Base-by-base conservation (phyloP, 2,113 vertebrate species). In the Microtus oregoni region DNA sequence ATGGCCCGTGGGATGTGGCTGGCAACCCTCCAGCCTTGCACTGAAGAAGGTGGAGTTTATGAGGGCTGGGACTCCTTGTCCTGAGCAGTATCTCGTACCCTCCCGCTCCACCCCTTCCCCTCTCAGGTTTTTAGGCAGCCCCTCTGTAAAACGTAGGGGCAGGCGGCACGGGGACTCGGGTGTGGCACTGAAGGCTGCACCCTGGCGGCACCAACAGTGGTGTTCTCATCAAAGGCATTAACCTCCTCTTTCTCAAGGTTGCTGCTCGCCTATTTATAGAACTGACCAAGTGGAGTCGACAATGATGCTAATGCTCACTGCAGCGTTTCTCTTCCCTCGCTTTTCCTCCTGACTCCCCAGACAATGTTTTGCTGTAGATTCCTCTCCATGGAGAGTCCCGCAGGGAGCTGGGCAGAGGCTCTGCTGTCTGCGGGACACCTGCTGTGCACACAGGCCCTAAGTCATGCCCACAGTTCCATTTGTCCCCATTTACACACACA, bases 231-330 rank as follows among this genome's bases (percentile, higher is more conserved):
- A 87, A 67, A 92, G 95, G 68, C 96, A n/a, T 85, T 94, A 52
- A 92, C 94, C 87, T 96, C 78, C 91, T 72, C 76, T 0, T 38
- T 67, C 97, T 95, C 97, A 98, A 97, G 97, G 97, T 97, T 96
- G 96, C 90, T 41, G 93, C 93, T 3, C 3, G 90, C 90, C 97
- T 97, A 97, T 98, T 98, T 97, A 96, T 97, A 98, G 96, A 96
- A 41, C 83, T 93, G 96, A 88, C 97, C 97, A 55, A 26, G 94
- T 96, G 93, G 92, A 61, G 38, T 68, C 83, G 28, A 52, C 94
- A 30, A 1, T 67, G 28, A 28, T 67, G 28, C 75, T 22, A 63
- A 50, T 2, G 73, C 68, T n/a, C 86, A 17, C 1, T 0, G 1
- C 30, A 1, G 11, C 47, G 11, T 35, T 28, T 73, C 68, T 61